These are phyloP conservation scores for Plebejus melissa DNA, from an alignment of 2,888 invertebrate genomes.

Conservation along the genomic window DNA sequence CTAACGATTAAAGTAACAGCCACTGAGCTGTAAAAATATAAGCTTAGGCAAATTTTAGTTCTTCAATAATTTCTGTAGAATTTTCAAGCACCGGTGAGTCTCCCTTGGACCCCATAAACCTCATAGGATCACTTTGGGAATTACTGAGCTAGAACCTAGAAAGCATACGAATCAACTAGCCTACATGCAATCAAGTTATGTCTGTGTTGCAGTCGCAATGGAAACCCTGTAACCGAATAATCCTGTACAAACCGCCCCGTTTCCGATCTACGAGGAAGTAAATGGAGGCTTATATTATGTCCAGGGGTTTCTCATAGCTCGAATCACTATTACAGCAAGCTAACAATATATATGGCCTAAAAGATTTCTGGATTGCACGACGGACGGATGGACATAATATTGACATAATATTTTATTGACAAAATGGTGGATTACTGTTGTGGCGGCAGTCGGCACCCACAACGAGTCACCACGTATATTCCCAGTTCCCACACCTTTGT, in stretches of 20 bases:
- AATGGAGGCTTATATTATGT: background rate
- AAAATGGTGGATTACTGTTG: no score
- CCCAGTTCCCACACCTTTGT: no score
- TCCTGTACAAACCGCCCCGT: background rate
- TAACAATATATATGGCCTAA: background rate
- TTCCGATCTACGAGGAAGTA: background rate
- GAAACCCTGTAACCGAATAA: background rate
- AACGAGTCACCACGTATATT: no score
- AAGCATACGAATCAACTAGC: background rate
- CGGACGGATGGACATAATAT: background rate
- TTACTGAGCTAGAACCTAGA: background rate
- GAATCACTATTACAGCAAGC: background rate
- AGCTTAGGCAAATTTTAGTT: no score
- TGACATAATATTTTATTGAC: no score
- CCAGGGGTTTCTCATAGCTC: background rate
- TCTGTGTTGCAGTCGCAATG: background rate
- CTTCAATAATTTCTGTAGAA: no score
- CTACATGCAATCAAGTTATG: background rate
- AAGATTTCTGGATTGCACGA: background rate
- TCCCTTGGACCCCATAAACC: no score
- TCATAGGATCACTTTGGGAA: no score
- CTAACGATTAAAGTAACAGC: no score
- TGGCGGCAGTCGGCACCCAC: no score
- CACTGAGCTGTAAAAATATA: no score
- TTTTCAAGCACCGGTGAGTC: no score